Base-by-base conservation (phyloP, 2,888 invertebrate genomes). In the Apoderus coryli region DNA sequence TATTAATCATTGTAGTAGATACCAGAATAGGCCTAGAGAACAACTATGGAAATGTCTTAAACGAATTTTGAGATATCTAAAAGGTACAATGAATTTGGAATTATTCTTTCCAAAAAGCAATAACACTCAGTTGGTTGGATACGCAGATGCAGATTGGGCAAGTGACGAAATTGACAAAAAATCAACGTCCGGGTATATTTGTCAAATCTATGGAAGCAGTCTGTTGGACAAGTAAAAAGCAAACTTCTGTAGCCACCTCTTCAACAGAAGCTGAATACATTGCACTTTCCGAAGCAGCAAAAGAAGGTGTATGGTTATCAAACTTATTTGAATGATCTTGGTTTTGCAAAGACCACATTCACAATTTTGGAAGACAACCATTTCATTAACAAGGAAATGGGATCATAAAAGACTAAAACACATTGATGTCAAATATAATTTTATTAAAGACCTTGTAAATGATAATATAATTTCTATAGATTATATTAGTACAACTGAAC, bases 201-300 rank as follows among this genome's bases (percentile, higher is more conserved):
- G 14, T 15, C 14, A 27, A 27, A 11, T 27, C 4, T 15, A 10
- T 15, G 16, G 16, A 10, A 5, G 27, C 10, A 27, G 27, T 27
- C 5, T 25, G 25, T 9, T 25, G 25, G 25, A 13, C 25, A 13
- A 27, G 15, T n/a, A n/a, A 15, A 11, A 27, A 27, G 15, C 14
- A 14, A 27, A 11, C 14, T 22, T 22, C 28, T 10, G 27, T 28
- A 3, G 5, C 28, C 10, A 28, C 14, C 6, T n/a, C n/a, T n/a
- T n/a, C n/a, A n/a, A n/a, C n/a, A n/a, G n/a, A n/a, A n/a, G n/a
- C n/a, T n/a, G n/a, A 22, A 28, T 22, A 22, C 28, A 16, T 19
- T 22, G 28, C n/a, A n/a, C n/a, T n/a, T n/a, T n/a, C n/a, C n/a
- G n/a, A 28, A n/a, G 22, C 28, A 16, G 28, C 28, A 22, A 19